Evolutionary conservation across 2,888 invertebrate genomes (phyloP).

Genomic region (Tetropium fuscum): DNA sequence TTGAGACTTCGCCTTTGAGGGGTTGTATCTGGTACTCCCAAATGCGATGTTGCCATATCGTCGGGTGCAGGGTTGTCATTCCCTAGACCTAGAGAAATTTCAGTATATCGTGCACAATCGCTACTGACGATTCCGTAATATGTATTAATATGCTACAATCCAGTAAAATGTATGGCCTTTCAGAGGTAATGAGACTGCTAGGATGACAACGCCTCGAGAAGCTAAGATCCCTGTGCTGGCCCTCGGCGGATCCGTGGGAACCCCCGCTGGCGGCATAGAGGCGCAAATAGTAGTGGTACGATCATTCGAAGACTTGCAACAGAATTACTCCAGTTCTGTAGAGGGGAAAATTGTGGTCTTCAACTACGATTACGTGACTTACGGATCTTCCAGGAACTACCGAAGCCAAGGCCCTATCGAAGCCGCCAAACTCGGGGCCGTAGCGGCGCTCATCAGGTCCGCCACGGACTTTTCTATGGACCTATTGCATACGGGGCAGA

Average conservation of each 20-base stretch:
- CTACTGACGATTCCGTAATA: no score
- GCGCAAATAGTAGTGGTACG: constrained; percentile 80
- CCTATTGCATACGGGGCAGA: constrained; percentile 82
- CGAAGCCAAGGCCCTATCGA: constrained; percentile 69
- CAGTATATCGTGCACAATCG: no score
- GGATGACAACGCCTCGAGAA: constrained; percentile 73
- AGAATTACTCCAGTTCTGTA: constrained; percentile 42
- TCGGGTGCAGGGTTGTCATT: no score
- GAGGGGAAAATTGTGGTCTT: constrained; percentile 81
- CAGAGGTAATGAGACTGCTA: constrained; percentile 77
- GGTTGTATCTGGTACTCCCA: no score
- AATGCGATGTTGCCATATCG: no score
- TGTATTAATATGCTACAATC: no score
- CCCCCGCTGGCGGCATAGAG: constrained; percentile 77
- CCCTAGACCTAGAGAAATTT: no score
- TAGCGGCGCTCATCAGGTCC: constrained; percentile 80
- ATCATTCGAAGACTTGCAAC: constrained; percentile 62
- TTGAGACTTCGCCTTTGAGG: no score
- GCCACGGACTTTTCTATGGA: constrained; percentile 82
- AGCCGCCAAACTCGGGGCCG: constrained; percentile 80
- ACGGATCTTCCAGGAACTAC: constrained; percentile 76
- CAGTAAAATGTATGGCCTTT: no score
- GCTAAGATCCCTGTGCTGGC: constrained; percentile 76
- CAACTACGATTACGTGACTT: constrained; percentile 75
- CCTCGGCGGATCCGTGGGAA: constrained; percentile 78